Conservation (phyloP, 1,140 invertebrate genomes). For the Eumaeus atala region DNA sequence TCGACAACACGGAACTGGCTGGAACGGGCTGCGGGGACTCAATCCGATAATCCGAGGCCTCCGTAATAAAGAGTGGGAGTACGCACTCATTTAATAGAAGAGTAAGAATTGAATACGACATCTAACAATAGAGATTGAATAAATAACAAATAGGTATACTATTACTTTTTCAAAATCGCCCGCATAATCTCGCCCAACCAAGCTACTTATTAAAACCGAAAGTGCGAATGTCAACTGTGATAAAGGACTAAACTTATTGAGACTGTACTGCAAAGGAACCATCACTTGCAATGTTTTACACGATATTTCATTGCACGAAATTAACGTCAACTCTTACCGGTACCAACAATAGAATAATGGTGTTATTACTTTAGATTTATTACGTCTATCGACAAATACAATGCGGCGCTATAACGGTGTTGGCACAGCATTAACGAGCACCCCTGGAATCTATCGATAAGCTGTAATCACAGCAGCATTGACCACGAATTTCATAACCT, state of each 20-base stretch:
- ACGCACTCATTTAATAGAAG: no score
- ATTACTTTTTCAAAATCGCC: no score
- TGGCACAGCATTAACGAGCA: constrained; percentile 35
- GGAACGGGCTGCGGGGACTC: no score
- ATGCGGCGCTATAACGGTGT: constrained; percentile 30
- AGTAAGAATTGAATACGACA: no score
- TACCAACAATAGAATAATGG: constrained; percentile 35
- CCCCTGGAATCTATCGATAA: constrained; percentile 15
- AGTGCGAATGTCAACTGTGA: background rate
- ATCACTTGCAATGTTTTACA: constrained; percentile 22
- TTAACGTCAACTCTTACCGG: constrained; percentile 30
- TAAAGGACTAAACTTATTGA: background rate
- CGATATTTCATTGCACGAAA: constrained; percentile 28
- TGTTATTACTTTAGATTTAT: constrained; percentile 37
- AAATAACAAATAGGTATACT: no score
- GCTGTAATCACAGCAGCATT: constrained; percentile 12
- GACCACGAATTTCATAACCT: background rate
- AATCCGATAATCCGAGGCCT: no score
- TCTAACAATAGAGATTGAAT: no score
- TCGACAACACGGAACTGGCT: no score
- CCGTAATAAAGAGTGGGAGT: no score
- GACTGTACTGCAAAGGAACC: constrained; percentile 8
- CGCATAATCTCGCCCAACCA: no score
- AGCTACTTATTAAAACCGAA: no score
- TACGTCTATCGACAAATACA: constrained; percentile 34